Evolutionary conservation across 1,140 invertebrate species (phyloP).

Genomic region (Aleiodes sp.): DNA sequence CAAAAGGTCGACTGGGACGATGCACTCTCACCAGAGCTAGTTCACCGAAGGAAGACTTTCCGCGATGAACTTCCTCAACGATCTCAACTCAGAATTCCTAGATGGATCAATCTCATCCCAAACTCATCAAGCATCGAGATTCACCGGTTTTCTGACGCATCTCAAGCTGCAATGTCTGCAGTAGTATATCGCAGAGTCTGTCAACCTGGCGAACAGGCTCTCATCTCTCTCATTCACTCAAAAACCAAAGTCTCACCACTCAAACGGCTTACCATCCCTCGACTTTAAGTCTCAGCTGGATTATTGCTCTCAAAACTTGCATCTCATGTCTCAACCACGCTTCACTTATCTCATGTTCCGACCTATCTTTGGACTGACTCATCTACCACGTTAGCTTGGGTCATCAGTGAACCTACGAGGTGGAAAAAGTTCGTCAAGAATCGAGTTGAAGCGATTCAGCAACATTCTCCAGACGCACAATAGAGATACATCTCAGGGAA

Average conservation of each 20-base stretch:
- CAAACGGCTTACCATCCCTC: slow-evolving; percentile 43
- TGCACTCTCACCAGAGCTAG: slow-evolving; percentile 10
- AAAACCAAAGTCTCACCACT: slow-evolving; percentile 50
- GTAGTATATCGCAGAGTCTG: slow-evolving; percentile 35
- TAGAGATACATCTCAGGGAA: slow-evolving; percentile 44
- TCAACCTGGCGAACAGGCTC: not conserved
- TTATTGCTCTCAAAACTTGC: slow-evolving; percentile 24
- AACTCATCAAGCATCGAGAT: not conserved
- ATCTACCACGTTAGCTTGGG: slow-evolving; percentile 44
- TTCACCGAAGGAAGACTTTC: slow-evolving; percentile 20
- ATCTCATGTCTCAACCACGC: too few species aligned
- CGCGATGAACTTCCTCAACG: not conserved
- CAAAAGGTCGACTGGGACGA: slow-evolving; percentile 49
- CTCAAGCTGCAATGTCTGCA: slow-evolving; percentile 29
- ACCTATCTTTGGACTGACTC: slow-evolving; percentile 51
- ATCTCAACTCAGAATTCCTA: not conserved
- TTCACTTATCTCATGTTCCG: slow-evolving; percentile 16
- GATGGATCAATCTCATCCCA: slow-evolving; percentile 30
- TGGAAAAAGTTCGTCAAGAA: slow-evolving; percentile 55
- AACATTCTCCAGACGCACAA: slow-evolving; percentile 32
- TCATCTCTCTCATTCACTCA: slow-evolving; percentile 35
- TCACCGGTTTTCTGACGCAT: slow-evolving; percentile 42
- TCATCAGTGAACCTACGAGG: slow-evolving; percentile 34
- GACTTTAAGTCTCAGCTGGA: slow-evolving; percentile 43
- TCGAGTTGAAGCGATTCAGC: slow-evolving; percentile 48